Evolutionary conservation across 2,888 invertebrate genomes (phyloP), one percentile per base, ranked within the genome.

Genomic region (Zelleria hepariella): DNA sequence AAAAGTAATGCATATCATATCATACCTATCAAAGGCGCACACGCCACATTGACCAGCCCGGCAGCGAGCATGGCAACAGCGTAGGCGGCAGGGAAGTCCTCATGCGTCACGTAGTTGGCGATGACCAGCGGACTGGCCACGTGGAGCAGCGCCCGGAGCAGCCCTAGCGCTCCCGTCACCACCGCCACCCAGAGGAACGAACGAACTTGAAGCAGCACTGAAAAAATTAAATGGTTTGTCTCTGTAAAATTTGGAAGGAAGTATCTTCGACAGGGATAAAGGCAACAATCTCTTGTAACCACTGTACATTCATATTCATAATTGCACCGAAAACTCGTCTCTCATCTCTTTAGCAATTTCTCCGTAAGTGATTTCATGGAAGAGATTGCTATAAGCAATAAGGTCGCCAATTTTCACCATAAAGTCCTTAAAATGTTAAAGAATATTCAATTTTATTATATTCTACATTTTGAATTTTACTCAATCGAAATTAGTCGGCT

Each of bases 11-110:
- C n/a, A n/a, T n/a, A n/a, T n/a, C n/a, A n/a, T 15, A 24, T n/a
- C 70, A 69, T 71, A 90, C 94, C 94, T 60, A 93, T 90, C 49
- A 93, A 68, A 0, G 93, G 93, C 0, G 93, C 92, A 62, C 92
- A 87, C 0, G 90, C 66, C 20, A 94, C 90, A 61, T 92, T 92
- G 3, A 92, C 90, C 26, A 91, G 73, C 1, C 94, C 94, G 68
- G 91, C 90, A 23, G 92, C 86, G 2, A 94, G 90, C 87, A 93
- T 92, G 67, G 90, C 93, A 7, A 94, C 72, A 0, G 94, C 94
- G 67, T 94, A 94, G 0, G 94, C 94, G 0, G 93, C 93, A 0
- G 94, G 91, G 67, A 94, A 94, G 69, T 94, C 91, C 20, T 91
- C 85, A 4, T 80, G 78, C 0, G 89, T 71, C 53, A 93, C 91